Evolutionary conservation across 2,113 vertebrate species (phyloP).

Genomic region (Syngnathus typhle): DNA sequence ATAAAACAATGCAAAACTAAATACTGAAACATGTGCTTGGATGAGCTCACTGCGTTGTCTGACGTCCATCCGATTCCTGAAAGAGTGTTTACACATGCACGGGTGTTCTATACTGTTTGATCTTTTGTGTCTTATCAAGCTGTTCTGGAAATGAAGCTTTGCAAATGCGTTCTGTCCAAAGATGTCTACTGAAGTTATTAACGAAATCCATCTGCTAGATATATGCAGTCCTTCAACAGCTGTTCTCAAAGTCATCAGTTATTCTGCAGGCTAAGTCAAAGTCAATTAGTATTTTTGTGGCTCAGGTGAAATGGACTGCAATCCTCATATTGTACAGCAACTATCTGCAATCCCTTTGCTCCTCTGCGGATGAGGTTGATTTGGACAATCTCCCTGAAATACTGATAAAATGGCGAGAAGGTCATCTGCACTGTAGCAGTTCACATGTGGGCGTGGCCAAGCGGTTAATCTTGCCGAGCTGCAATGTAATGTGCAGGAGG

Average conservation of each 20-base stretch:
- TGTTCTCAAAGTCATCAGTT: conserved; percentile 29
- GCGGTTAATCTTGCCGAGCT: too few relatives aligned
- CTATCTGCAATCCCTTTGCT: conserved; percentile 21
- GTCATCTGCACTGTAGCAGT: conserved; percentile 20
- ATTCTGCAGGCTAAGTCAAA: conserved; percentile 26
- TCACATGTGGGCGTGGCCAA: conserved; percentile 16
- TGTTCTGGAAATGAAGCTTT: conserved; percentile 11
- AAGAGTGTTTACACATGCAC: neutral
- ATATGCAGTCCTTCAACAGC: conserved; percentile 13
- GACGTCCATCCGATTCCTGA: too few relatives aligned
- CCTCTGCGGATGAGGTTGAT: neutral
- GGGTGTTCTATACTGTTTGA: neutral
- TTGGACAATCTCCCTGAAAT: conserved; percentile 12
- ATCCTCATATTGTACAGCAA: conserved; percentile 21
- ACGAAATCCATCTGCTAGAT: conserved; percentile 15
- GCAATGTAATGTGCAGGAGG: too few relatives aligned
- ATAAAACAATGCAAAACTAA: neutral
- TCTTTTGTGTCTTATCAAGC: neutral
- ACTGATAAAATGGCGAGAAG: conserved; percentile 19
- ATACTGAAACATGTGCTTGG: conserved; percentile 22
- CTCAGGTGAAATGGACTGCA: conserved; percentile 25
- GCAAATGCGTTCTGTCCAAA: neutral
- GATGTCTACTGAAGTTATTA: conserved; percentile 5
- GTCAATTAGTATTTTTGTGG: conserved; percentile 33
- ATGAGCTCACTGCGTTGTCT: too few relatives aligned